Conservation (phyloP, 2,888 invertebrate genomes). For the Hanleya hanleyi region DNA sequence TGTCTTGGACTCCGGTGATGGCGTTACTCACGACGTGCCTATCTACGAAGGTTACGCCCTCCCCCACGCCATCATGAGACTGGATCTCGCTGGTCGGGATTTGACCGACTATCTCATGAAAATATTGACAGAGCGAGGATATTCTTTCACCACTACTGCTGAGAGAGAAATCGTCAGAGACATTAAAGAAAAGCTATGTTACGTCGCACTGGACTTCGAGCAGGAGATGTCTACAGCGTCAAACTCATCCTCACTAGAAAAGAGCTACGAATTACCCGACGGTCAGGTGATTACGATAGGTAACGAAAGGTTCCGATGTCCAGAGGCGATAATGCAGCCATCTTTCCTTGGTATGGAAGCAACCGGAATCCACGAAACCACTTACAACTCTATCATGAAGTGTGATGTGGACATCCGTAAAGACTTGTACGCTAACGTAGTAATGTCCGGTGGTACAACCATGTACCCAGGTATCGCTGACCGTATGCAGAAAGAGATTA, state of each 20-base stretch:
- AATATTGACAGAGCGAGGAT: conserved; percentile 79
- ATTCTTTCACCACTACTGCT: conserved; percentile 72
- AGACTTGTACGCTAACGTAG: conserved; percentile 75
- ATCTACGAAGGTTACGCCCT: conserved; percentile 94
- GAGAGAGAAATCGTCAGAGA: conserved; percentile 67
- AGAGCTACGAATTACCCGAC: conserved; percentile 70
- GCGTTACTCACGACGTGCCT: conserved; percentile 95
- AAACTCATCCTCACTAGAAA: conserved; percentile 56
- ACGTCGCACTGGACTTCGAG: conserved; percentile 64
- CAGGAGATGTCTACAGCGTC: conserved; percentile 63
- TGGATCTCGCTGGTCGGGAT: conserved; percentile 94
- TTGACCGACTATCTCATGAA: conserved; percentile 97
- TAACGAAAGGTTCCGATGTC: conserved; percentile 69
- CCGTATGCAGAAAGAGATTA: conserved; percentile 98
- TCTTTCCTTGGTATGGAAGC: conserved; percentile 67
- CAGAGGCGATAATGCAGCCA: conserved; percentile 71
- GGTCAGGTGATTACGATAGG: conserved; percentile 70
- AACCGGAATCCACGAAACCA: conserved; percentile 63
- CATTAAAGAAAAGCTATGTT: conserved; percentile 70
- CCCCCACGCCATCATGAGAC: conserved; percentile 95
- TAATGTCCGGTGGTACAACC: conserved; percentile 92
- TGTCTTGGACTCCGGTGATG: conserved; percentile 94
- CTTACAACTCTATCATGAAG: conserved; percentile 64
- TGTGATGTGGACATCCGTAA: conserved; percentile 67
- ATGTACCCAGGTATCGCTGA: conserved; percentile 98